Percentiles rank a stretch among this genome's conserved stretches.
Evolutionary conservation across 2,888 invertebrate species (phyloP).

Genomic region (Nomada fucata): DNA sequence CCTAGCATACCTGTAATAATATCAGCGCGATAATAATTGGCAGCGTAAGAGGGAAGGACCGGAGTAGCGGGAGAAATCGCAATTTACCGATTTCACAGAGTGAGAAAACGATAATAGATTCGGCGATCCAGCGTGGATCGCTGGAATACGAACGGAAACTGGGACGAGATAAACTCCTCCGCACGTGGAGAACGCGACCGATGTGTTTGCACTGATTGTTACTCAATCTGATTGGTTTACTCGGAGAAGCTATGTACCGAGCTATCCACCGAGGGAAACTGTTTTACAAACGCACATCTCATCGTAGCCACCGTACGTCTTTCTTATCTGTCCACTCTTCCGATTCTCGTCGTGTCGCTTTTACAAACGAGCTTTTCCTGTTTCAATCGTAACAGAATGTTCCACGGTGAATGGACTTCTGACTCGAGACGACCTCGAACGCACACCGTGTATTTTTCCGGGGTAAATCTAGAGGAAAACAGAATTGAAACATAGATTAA

Average conservation of each 20-base stretch:
- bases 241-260: constrained; percentile 45
- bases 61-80: no score
- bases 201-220: constrained; percentile 59
- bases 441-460: neutral
- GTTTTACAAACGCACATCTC: constrained; percentile 41
- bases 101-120: constrained; percentile 20
- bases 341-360: constrained; percentile 7
- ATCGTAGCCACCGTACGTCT: constrained; percentile 33
- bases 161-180: constrained; percentile 13
- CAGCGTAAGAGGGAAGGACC: neutral
- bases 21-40: constrained; percentile 1
- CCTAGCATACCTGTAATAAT: neutral
- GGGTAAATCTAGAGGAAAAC: neutral
- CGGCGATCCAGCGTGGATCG: constrained; percentile 3
- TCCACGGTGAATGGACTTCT: neutral
- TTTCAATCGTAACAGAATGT: constrained; percentile 21
- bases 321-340: constrained; percentile 28
- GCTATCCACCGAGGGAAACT: constrained; percentile 38
- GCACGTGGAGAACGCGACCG: constrained; percentile 29
- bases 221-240: constrained; percentile 62
- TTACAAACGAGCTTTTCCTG: constrained; percentile 11
- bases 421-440: neutral
- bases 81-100: constrained; percentile 14
- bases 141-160: constrained; percentile 42
- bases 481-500: neutral